Conservation (phyloP, 2,888 invertebrate genomes). For the Dasypolia templi region DNA sequence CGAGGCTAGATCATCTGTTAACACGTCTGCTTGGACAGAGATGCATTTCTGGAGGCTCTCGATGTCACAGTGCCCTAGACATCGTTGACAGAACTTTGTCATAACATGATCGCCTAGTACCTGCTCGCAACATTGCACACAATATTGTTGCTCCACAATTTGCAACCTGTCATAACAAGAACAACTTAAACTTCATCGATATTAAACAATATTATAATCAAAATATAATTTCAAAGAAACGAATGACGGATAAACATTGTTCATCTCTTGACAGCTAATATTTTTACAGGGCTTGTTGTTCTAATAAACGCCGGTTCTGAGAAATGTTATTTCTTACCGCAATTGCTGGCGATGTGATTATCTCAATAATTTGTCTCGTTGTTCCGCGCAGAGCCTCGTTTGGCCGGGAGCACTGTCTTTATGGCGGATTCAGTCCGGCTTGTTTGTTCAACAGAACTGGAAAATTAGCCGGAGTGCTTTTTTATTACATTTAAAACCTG, state of each 20-base stretch:
- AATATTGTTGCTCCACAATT: slow-evolving; percentile 7
- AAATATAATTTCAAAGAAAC: slow-evolving; percentile 47
- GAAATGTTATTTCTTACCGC: slow-evolving; percentile 73
- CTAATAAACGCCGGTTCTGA: slow-evolving; percentile 64
- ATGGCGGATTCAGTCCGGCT: slow-evolving; percentile 70
- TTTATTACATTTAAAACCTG: slow-evolving; percentile 82
- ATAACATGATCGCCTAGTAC: slow-evolving; percentile 11
- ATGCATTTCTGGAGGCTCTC: slow-evolving; percentile 30
- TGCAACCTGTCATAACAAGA: slow-evolving; percentile 19
- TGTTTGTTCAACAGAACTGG: slow-evolving; percentile 71
- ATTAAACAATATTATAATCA: slow-evolving; percentile 26
- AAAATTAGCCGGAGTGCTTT: slow-evolving; percentile 85
- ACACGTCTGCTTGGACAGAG: slow-evolving; percentile 28
- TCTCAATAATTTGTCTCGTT: slow-evolving; percentile 75
- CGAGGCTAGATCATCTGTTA: slow-evolving; percentile 38
- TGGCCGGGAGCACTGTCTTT: slow-evolving; percentile 71
- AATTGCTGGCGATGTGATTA: slow-evolving; percentile 74
- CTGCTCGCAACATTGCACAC: background rate
- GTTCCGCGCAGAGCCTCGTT: slow-evolving; percentile 61
- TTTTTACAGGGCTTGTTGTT: slow-evolving; percentile 62
- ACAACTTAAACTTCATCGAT: slow-evolving; percentile 39
- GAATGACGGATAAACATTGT: slow-evolving; percentile 41
- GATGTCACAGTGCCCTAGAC: slow-evolving; percentile 7
- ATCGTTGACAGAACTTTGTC: slow-evolving; percentile 18
- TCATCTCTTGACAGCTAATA: slow-evolving; percentile 67